Evolutionary conservation across 2,113 vertebrate genomes (phyloP), one percentile per base, ranked within the genome.

Genomic region (Willisornis vidua): DNA sequence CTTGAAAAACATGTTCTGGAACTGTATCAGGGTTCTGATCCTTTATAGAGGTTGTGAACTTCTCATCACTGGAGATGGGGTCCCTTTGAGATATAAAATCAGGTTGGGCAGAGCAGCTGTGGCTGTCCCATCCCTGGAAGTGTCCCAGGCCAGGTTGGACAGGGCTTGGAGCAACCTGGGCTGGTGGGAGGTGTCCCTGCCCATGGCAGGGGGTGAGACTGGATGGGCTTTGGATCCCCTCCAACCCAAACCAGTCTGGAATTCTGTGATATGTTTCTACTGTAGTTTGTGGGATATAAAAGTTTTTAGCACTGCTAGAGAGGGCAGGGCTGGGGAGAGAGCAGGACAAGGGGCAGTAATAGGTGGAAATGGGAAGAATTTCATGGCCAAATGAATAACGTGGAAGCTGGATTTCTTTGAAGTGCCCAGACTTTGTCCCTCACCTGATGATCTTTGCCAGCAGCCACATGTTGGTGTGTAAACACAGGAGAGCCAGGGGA

Each of bases 301-400:
- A 26, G 16, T 8, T 54, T 39, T 63, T 3, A 12, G 41, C 13
- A 2, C 25, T 63, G 43, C 58, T 63, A 1, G 57, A 52, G 55
- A 14, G 0, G 0, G 9, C 29, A 15, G 6, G 35, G 45, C 25
- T 39, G 15, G 33, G n/a, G 61, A 51, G 55, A 15, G 54, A 68
- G 46, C 2, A 1, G 31, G 23, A 80, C 51, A 22, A 1, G 51
- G 43, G 58, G 24, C 52, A 23, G 19, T 7, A 37, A 23, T 10
- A 4, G 1, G 3, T n/a, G 70, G 45, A 48, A 23, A 19, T 1
- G 5, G 7, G 3, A 8, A 19, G 14, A 43, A 49, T 35, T 49
- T 14, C 4, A 2, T 6, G 39, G 13, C n/a, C 41, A 52, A 33
- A 10, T 24, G 28, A 31, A 5, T 3, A 43, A 12, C 0, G 0